Base-by-base conservation (phyloP, 2,888 invertebrate species). In the Macrophya annulata region DNA sequence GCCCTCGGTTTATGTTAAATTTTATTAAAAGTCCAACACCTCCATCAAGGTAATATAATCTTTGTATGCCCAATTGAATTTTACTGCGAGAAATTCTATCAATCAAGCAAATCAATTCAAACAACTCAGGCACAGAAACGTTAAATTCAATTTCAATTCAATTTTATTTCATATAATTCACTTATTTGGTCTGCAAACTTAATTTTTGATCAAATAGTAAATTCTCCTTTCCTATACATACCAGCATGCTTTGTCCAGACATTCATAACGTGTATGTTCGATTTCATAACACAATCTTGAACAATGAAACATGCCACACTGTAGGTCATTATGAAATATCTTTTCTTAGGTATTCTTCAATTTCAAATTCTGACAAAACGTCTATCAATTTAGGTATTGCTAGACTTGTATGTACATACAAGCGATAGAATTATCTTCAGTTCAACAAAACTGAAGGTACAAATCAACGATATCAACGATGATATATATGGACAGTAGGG, bases 261-360 rank as follows among this genome's bases (percentile, higher is more conserved):
- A 74, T 40, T 43, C 43, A 21, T 55, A 55, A 55, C n/a, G n/a
- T n/a, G 12, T 74, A 51, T 37, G 55, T 55, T 72, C 17, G 10
- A 74, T 25, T 74, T 45, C 4, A 48, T 74, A 45, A 45, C 10
- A 74, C 6, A 74, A 51, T 43, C 77, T 55, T 77, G n/a, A 51
- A 31, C 12, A 77, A 77, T 31, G 31, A 37, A 51, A 77, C 77
- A 37, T 77, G 77, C 77, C 37, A 55, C 10, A 37, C 31, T 0
- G 37, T 37, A 25, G 37, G 12, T 37, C 17, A 37, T 37, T 37
- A 25, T 68, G 17, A 17, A 8, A 37, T 37, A 68, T 10, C 12
- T 40, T 40, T 31, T n/a, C 43, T 40, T 10, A 71, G 71, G 15
- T 40, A 71, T 71, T n/a, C 37, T 37, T 8, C n/a, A 40, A 9